Percentiles rank a stretch among this genome's conserved stretches.
Evolutionary conservation across 2,113 vertebrate genomes (phyloP).

Genomic region (Rhombomys opimus): DNA sequence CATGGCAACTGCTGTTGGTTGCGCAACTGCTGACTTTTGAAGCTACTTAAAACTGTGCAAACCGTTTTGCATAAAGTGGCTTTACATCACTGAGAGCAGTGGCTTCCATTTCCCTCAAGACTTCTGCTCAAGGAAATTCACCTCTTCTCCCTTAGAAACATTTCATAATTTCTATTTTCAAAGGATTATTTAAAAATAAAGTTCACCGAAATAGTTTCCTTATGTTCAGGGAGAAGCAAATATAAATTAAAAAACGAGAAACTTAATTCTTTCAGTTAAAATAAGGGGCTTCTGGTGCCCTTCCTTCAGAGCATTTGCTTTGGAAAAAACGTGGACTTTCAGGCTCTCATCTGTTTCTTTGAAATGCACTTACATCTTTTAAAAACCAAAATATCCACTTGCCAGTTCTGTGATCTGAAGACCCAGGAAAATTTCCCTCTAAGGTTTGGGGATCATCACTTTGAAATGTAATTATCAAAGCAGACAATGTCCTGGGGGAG

Average conservation of each 20-base stretch:
- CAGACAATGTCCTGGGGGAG: background rate
- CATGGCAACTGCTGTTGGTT: conserved; percentile 61
- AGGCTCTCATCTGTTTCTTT: background rate
- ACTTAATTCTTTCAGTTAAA: background rate
- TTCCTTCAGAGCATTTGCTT: background rate
- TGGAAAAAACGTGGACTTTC: background rate
- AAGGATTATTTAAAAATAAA: conserved; percentile 45
- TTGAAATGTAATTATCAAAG: background rate
- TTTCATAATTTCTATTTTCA: conserved; percentile 14
- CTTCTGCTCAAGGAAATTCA: background rate
- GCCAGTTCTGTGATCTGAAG: background rate
- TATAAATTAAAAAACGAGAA: conserved; percentile 7
- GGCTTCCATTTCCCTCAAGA: conserved; percentile 23
- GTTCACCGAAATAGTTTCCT: background rate
- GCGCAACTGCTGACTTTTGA: conserved; percentile 30
- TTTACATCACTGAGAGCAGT: background rate
- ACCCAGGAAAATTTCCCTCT: background rate
- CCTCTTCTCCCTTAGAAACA: background rate
- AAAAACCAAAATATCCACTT: background rate
- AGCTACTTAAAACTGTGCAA: conserved; percentile 62
- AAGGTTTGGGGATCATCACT: background rate
- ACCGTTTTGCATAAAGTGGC: background rate
- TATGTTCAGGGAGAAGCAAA: background rate
- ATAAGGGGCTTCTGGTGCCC: background rate
- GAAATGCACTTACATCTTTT: background rate